Evolutionary conservation across 2,113 vertebrate genomes (phyloP), one percentile per base, ranked within the genome.

Genomic region (Pseudorectes ferrugineus): DNA sequence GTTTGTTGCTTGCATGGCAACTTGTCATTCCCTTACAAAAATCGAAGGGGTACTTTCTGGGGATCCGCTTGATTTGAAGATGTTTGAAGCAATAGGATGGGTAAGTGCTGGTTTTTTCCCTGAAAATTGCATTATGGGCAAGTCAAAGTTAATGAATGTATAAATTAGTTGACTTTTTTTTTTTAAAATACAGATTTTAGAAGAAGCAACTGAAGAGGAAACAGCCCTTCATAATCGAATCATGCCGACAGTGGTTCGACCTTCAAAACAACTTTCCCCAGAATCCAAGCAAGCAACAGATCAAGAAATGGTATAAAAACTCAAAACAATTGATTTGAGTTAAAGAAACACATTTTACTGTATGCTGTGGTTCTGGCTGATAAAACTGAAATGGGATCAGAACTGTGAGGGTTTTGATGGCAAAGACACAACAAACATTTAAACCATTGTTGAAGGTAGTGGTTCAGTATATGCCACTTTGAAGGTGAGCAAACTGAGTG

Each of bases 61-160:
- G 83, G 99, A 99, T 91, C 99, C 99, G 0, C 98, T 99, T 59
- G 99, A 99, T 97, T 97, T 99, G 92, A 99, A 99, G 98, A 99
- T 99, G 99, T 99, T 99, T 96, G 99, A 99, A 97, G 99, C 99
- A 94, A 99, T 98, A 73, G 99, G 99, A 97, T 99, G 99, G 99
- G 99, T 99, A 97, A 98, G 99, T 96, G 59, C 36, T 6, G 0
- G 5, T 36, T 67, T 88, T 83, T 21, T 3, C 5, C 10, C 35
- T 78, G 76, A 87, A 62, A 59, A 46, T 31, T 51, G n/a, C 29
- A 20, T 72, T 65, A 48, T 33, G 20, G 75, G 28, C 68, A 81
- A 63, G 35, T 77, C 5, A 36, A 36, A 62, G 29, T 85, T 81
- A 95, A 81, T 54, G 35, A 66, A 70, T 48, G 1, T 87, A 75